phyloP scores from a whole-genome alignment of 2,113 vertebrate genomes.

The Hippocampus zosterae region DNA sequence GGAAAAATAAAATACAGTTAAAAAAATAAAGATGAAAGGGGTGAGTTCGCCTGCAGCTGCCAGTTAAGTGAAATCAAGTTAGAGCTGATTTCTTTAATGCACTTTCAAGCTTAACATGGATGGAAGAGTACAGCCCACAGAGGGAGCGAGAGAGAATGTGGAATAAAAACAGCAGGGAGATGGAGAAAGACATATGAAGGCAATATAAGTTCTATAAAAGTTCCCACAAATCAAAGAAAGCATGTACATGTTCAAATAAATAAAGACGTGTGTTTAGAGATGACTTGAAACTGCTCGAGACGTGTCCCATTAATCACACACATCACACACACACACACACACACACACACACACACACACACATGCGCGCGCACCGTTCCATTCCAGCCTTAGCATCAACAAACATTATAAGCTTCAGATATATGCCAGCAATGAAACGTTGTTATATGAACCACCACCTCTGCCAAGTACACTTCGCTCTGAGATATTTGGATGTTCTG shows the following conservation, averaged over 20 bases:
- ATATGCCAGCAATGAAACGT: constrained; percentile 61
- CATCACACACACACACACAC: not conserved
- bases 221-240: constrained; percentile 42
- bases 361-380: constrained; percentile 34
- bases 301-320: constrained; percentile 26
- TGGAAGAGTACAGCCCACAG: not conserved
- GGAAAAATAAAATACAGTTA: not conserved
- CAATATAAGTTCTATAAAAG: constrained; percentile 26
- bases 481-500: not conserved
- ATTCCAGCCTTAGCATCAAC: constrained; percentile 58
- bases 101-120: not conserved
- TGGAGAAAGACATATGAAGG: constrained; percentile 15
- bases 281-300: constrained; percentile 17
- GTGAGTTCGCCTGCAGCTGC: not conserved
- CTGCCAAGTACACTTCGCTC: constrained; percentile 28
- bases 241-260: constrained; percentile 44
- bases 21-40: not conserved
- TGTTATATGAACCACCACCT: constrained; percentile 57
- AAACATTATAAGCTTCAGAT: constrained; percentile 59
- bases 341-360: not conserved
- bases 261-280: constrained; percentile 37
- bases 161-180: constrained; percentile 7
- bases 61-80: not conserved
- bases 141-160: constrained; percentile 3
- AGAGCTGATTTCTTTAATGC: not conserved